These are phyloP conservation scores for Cryptus armator DNA, from an alignment of 2,888 invertebrate species.

Conservation along the genomic window DNA sequence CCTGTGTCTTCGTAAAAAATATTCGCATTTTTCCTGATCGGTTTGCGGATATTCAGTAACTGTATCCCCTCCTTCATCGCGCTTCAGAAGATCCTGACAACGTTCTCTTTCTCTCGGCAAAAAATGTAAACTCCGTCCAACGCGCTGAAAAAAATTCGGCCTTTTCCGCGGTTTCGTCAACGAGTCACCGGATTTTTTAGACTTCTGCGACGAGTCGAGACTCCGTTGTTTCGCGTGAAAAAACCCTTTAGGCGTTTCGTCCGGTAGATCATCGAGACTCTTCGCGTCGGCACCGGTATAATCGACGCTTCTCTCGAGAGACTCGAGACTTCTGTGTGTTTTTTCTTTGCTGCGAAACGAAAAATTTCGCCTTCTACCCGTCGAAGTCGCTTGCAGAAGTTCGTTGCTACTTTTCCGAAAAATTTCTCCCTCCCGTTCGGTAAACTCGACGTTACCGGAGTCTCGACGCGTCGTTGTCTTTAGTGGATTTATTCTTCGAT, in stretches of 20 bases:
- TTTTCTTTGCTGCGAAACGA: constrained; percentile 77
- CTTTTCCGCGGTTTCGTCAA: constrained; percentile 71
- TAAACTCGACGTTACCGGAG: constrained; percentile 77
- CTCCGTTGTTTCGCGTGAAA: constrained; percentile 75
- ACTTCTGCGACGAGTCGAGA: constrained; percentile 76
- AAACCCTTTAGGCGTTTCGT: constrained; percentile 70
- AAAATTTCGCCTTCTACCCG: constrained; percentile 71
- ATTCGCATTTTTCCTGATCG: constrained; percentile 78
- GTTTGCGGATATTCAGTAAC: constrained; percentile 72
- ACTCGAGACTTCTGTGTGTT: constrained; percentile 78
- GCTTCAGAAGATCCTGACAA: constrained; percentile 70
- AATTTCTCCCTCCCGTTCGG: constrained; percentile 79
- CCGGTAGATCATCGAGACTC: constrained; percentile 77
- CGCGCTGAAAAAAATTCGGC: constrained; percentile 78
- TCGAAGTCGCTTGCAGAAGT: constrained; percentile 70
- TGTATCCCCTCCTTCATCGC: constrained; percentile 61
- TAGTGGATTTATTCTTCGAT: constrained; percentile 33
- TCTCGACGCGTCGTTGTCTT: constrained; percentile 65
- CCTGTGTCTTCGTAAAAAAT: constrained; percentile 78
- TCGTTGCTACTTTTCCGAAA: constrained; percentile 78
- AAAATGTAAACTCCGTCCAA: constrained; percentile 80
- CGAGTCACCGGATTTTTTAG: constrained; percentile 72
- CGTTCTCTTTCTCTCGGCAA: constrained; percentile 76
- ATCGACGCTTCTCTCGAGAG: constrained; percentile 75
- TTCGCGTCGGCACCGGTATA: constrained; percentile 73